Evolutionary conservation across 2,113 vertebrate genomes (phyloP), one percentile per base, ranked within the genome.

Genomic region (Crotalus helleri): DNA sequence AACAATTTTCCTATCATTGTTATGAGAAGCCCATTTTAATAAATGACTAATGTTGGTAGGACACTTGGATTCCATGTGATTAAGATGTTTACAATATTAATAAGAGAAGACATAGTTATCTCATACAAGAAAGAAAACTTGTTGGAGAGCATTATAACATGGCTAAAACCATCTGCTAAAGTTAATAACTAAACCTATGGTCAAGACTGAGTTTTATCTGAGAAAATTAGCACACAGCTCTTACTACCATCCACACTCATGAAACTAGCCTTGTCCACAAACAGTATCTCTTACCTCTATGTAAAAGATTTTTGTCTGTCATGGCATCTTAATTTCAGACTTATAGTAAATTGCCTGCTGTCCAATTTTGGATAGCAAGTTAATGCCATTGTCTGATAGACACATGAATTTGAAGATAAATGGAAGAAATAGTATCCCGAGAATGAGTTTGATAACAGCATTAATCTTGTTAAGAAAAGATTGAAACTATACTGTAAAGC

Each of bases 311-410:
- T 91, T 3, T 74, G 19, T 54, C 92, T 89, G 92, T 92, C 85
- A 91, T 15, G 29, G 92, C 86, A 94, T 59, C 90, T 93, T 94
- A 88, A 95, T 96, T 94, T 61, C 87, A 93, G 95, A 55, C 92
- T 94, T 96, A 92, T 95, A 94, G 87, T 94, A 95, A 96, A 96
- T 94, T 95, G 92, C 93, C 94, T 95, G 91, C 90, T 96, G 87
- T 3, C 95, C 87, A 89, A 92, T 94, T 96, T 96, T 97, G 95
- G 92, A 94, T 96, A 39, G 53, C 95, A 96, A 96, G 95, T 97
- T 95, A 95, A 95, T 93, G 92, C 90, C 39, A 94, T 92, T 64
- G 29, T 94, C 94, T 95, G 94, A 85, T 91, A 96, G 94, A 93
- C 46, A 91, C 0, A 0, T 95, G 93, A 94, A 88, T 93, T 96